Percentiles rank a stretch among this genome's conserved stretches.
phyloP scores from a whole-genome alignment of 1,140 invertebrate species.

The Diabrotica virgifera region DNA sequence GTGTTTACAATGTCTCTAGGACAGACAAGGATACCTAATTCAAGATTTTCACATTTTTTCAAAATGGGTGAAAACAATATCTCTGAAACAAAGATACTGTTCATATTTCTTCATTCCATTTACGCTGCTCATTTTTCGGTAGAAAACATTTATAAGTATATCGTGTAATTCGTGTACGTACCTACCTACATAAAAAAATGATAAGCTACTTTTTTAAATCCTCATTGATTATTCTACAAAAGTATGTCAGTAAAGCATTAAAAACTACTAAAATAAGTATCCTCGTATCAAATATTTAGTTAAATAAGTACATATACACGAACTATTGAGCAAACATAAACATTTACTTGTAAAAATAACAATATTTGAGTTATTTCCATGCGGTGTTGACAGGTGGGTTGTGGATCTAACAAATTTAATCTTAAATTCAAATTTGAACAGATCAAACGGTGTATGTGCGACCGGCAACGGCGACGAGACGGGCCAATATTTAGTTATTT shows the following conservation, averaged over 20 bases:
- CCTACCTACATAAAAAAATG: too few species aligned
- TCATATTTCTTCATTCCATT: too few species aligned
- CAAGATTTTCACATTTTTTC: too few species aligned
- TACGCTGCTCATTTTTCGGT: too few species aligned
- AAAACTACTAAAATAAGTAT: slow-evolving; percentile 3
- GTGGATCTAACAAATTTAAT: slow-evolving; percentile 48
- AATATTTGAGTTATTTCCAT: slow-evolving; percentile 40
- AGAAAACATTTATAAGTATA: too few species aligned
- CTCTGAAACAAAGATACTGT: too few species aligned
- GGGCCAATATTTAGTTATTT: slow-evolving; percentile 49
- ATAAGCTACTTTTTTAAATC: too few species aligned
- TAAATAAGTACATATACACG: slow-evolving; percentile 21
- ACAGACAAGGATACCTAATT: too few species aligned
- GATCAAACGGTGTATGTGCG: slow-evolving; percentile 41
- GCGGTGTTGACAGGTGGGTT: slow-evolving; percentile 44
- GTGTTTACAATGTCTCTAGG: too few species aligned
- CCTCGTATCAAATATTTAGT: slow-evolving; percentile 15
- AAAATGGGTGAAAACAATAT: too few species aligned
- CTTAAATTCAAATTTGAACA: slow-evolving; percentile 49
- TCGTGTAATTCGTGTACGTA: too few species aligned
- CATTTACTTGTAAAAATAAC: slow-evolving; percentile 42
- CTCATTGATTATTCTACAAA: too few species aligned
- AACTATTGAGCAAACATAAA: slow-evolving; percentile 34
- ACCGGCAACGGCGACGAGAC: slow-evolving; percentile 27
- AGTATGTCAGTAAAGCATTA: background rate